Evolutionary conservation across 35 echinoderm and acorn worm species (phyloP).

Genomic region (Ophiothrix spiculata): DNA sequence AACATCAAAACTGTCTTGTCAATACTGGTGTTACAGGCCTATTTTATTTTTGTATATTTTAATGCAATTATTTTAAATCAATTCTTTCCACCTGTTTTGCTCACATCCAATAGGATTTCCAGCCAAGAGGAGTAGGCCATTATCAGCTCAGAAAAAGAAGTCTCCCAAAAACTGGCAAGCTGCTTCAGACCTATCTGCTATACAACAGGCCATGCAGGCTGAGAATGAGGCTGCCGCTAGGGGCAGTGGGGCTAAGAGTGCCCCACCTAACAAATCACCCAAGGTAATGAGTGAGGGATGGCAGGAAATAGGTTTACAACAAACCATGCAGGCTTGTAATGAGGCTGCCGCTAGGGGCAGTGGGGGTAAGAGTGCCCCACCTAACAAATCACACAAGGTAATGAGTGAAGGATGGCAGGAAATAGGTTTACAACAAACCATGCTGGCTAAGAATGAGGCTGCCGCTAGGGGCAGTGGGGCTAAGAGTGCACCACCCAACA

Average conservation of each 20-base stretch:
- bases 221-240: constrained; percentile 61
- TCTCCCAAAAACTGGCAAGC: constrained; percentile 26
- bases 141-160: constrained; percentile 65
- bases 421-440: constrained; percentile 74
- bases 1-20: too few relatives aligned
- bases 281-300: too few relatives aligned
- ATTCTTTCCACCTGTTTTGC: too few relatives aligned
- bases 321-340: constrained; percentile 79
- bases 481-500: constrained; percentile 45
- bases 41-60: too few relatives aligned
- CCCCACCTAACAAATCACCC: constrained; percentile 18
- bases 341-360: constrained; percentile 34
- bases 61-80: too few relatives aligned
- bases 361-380: constrained; percentile 51
- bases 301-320: constrained; percentile 74
- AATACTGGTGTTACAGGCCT: too few relatives aligned
- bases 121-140: constrained; percentile 25
- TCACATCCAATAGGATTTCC: neutral
- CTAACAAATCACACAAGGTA: constrained; percentile 18
- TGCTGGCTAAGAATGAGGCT: constrained; percentile 71
- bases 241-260: constrained; percentile 47
- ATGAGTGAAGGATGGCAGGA: too few relatives aligned
- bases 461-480: constrained; percentile 36
- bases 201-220: constrained; percentile 76
- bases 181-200: constrained; percentile 48